A percentile compares a stretch with the other conserved stretches of the same genome.
phyloP scores from a whole-genome alignment of 2,888 invertebrate species.

The Scaptomyza caliginosa region DNA sequence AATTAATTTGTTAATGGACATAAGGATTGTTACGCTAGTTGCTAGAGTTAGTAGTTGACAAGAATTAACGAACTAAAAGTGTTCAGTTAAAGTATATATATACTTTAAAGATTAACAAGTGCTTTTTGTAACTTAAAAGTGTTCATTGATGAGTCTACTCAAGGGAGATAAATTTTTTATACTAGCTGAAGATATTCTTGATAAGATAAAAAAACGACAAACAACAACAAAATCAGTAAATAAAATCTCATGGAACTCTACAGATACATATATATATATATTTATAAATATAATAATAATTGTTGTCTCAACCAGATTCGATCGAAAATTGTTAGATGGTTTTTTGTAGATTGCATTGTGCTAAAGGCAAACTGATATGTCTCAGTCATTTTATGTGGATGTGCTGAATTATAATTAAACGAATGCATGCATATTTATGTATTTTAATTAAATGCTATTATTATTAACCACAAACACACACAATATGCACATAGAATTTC shows the following conservation, averaged over 20 bases:
- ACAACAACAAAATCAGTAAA: background rate
- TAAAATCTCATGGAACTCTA: background rate
- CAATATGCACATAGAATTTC: slow-evolving; percentile 22
- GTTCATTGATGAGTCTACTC: slow-evolving; percentile 1
- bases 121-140: background rate
- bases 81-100: background rate
- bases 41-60: background rate
- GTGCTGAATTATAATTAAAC: slow-evolving; percentile 6
- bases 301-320: background rate
- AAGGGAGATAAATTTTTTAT: background rate
- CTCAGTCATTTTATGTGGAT: slow-evolving; percentile 6
- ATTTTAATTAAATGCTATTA: slow-evolving; percentile 12
- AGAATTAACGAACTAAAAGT: background rate
- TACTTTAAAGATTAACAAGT: background rate
- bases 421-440: slow-evolving; percentile 2
- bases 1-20: background rate
- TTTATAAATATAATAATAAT: too few relatives aligned
- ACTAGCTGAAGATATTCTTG: background rate
- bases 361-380: background rate
- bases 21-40: background rate
- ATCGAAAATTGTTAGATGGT: too few relatives aligned
- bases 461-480: background rate
- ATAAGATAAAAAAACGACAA: background rate
- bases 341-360: background rate
- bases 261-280: background rate